Conservation (phyloP, 2,113 vertebrate species). For the Phrynosoma blainvillii region DNA sequence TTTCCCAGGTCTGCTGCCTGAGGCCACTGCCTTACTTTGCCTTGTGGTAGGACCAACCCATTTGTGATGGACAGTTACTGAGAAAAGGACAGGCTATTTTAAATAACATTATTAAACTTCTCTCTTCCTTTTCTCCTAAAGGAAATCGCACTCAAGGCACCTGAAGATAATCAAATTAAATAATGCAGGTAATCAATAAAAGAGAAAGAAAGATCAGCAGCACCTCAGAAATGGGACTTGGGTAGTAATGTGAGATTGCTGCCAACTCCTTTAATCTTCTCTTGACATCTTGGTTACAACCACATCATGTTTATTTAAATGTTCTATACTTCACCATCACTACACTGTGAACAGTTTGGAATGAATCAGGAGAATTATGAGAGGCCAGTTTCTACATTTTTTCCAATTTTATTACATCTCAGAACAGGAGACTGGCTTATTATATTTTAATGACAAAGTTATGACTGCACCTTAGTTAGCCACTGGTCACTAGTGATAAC, state of each 20-base stretch:
- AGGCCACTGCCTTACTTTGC: neutral
- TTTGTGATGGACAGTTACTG: neutral
- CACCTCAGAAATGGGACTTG: neutral
- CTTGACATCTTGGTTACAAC: neutral
- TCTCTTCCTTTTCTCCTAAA: neutral
- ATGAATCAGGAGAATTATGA: neutral
- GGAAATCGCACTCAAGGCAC: neutral
- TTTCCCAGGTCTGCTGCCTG: neutral
- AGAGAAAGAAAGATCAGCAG: neutral
- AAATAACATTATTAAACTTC: neutral
- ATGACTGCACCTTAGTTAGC: conserved; percentile 5
- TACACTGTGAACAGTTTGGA: neutral
- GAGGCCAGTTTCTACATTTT: neutral
- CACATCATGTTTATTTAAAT: neutral
- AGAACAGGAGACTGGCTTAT: neutral
- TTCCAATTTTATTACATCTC: neutral
- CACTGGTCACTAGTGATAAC: neutral
- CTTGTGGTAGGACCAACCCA: neutral
- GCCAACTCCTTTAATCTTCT: neutral
- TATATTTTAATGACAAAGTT: neutral
- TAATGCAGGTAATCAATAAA: neutral
- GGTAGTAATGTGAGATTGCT: neutral
- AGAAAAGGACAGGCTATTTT: neutral
- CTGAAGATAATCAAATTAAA: neutral
- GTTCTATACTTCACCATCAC: neutral